Base-by-base conservation (phyloP, 64 coral and sea anemone genomes). In the Cladopsammia gracilis region DNA sequence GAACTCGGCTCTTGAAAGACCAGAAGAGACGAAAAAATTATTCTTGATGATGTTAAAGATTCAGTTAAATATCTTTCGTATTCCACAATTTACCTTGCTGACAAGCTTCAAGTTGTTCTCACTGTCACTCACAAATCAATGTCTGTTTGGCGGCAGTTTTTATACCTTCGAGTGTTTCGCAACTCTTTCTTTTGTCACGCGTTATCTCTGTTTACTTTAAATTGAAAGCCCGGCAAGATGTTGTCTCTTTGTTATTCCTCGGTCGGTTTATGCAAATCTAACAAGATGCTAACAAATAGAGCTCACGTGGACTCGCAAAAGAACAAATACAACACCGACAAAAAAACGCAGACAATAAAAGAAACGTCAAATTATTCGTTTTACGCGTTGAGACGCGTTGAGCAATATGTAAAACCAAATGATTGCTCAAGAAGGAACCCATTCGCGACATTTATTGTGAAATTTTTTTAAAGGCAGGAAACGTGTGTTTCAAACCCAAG, bases 221-320 rank as follows among this genome's bases (percentile, higher is more conserved):
- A 34, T 46, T 34, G 13, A 59, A 26, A 20, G 16, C 15, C 60
- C 15, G 26, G 57, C 34, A 82, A 82, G 58, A 64, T 64, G 57
- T 64, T 64, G 11, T 25, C 0, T 25, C 58, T 64, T 82, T 82
- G 78, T 82, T 56, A 82, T 20, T 6, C 25, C 25, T 20, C 45
- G 57, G 24, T 81, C 25, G 56, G 24, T 61, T 18, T 81, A 64
- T 82, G 78, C 78, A 82, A 64, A 82, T 82, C 54, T 15, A 52
- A 5, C 20, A 79, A 79, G 23, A 64, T 64, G 62, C 54, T 15
- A 52, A 5, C 20, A 79, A 79, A 42, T 15, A 24, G 20, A 20
- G 5, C 77, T 60, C 77, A 79, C 54, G 77, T 79, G 77, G 52
- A 59, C 24, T 60, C 77, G 14, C 52, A 59, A 59, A 25, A 59